Evolutionary conservation across 2,888 invertebrate species (phyloP), one percentile per base, ranked within the genome.

Genomic region (Blastobasis lacticolella): DNA sequence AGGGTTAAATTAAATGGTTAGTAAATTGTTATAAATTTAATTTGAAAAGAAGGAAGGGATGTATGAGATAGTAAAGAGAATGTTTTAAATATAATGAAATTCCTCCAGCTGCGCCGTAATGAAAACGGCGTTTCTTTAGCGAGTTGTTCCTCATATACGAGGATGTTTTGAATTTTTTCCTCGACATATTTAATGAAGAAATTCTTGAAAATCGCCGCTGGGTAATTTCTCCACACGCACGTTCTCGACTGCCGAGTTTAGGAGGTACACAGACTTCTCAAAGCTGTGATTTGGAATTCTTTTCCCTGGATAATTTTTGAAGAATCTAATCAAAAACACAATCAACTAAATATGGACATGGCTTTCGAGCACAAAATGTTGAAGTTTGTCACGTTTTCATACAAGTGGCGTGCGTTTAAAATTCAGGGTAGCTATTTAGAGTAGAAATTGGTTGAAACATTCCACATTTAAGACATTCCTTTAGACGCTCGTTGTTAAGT

Each of bases 11-110:
- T 49, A 46, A 49, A 48, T 49, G 44, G 46, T 48, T 50, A 53
- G 50, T 36, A 48, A 50, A 54, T 54, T 51, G 49, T 54, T 51
- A 48, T 46, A 38, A 40, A 43, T 37, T 45, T 44, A 37, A 46
- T n/a, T 10, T n/a, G 37, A 46, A 46, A 36, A 50, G 38, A 9
- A 49, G 36, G 10, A 38, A 37, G 6, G 23, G 8, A 37, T 23
- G 38, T 9, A 36, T 40, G 43, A 37, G 49, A 45, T n/a, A 45
- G 23, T 45, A 10, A 45, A 23, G 10, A 45, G 8, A 36, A 9
- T 10, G 45, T 45, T 45, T 45, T 45, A 10, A 5, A 43, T 43
- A 10, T 43, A 43, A n/a, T 43, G 43, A 43, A 43, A 7, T 41
- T 9, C 9, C 9, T 41, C 9, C 8, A 41, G 7, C 7, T 7